Conservation (phyloP, 2,113 vertebrate species). For the Hippocampus mohnikei region DNA sequence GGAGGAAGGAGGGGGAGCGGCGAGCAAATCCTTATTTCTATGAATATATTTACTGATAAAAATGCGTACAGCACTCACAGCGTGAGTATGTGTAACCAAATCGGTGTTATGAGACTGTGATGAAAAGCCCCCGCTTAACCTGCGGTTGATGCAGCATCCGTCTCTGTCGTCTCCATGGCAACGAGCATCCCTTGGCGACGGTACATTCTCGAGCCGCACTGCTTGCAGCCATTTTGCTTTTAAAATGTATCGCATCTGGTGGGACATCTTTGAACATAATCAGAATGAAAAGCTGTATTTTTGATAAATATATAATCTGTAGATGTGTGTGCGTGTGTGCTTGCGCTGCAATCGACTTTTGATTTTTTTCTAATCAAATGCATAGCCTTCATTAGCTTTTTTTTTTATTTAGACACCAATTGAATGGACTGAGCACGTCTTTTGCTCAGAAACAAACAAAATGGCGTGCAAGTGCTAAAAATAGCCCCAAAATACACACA, state of each 20-base stretch:
- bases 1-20: conserved; percentile 40
- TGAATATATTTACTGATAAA: background rate
- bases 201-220: background rate
- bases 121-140: conserved; percentile 13
- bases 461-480: background rate
- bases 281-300: background rate
- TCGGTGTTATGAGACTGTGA: no score
- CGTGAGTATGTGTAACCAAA: background rate
- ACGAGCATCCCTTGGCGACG: conserved; percentile 49
- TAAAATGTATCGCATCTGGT: background rate
- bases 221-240: background rate
- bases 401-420: background rate
- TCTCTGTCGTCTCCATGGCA: conserved; percentile 67
- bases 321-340: background rate
- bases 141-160: conserved; percentile 49
- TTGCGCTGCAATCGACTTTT: background rate
- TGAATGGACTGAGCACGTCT: background rate
- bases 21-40: background rate
- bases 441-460: background rate
- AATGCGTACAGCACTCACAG: background rate
- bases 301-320: background rate
- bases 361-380: background rate
- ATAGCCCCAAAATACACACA: background rate
- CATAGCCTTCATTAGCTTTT: background rate
- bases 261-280: background rate